These are phyloP conservation scores for Spodoptera littoralis DNA, from an alignment of 2,888 invertebrate species.

Conservation along the genomic window DNA sequence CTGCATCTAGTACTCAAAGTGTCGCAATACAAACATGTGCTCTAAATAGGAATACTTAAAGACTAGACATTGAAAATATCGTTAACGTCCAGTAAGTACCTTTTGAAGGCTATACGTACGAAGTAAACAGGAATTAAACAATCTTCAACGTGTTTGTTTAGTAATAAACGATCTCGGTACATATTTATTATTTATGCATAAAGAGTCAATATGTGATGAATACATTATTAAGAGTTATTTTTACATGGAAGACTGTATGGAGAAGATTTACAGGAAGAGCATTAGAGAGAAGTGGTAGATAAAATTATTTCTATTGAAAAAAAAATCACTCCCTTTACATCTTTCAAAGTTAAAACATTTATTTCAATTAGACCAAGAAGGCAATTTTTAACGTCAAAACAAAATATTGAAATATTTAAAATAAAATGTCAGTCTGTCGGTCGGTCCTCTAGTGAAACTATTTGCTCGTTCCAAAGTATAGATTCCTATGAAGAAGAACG, in stretches of 20 bases:
- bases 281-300: no score
- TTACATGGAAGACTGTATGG: constrained; percentile 1
- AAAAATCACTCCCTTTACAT: no score
- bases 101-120: constrained; percentile 23
- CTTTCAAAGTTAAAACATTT: no score
- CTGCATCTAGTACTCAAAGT: neutral
- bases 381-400: no score
- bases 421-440: no score
- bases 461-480: no score
- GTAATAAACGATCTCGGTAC: constrained; percentile 23
- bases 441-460: no score
- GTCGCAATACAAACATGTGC: constrained; percentile 2
- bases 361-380: no score
- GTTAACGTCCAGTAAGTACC: constrained; percentile 22
- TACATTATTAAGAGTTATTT: constrained; percentile 10
- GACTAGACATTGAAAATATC: constrained; percentile 16
- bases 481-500: no score
- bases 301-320: no score
- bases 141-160: constrained; percentile 29
- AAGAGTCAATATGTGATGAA: constrained; percentile 20
- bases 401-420: no score
- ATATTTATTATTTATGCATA: constrained; percentile 21
- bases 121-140: constrained; percentile 42
- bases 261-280: no score
- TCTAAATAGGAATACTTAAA: constrained; percentile 18